These are phyloP conservation scores for Chironomus riparius DNA, from an alignment of 2,888 invertebrate genomes.

Conservation along the genomic window DNA sequence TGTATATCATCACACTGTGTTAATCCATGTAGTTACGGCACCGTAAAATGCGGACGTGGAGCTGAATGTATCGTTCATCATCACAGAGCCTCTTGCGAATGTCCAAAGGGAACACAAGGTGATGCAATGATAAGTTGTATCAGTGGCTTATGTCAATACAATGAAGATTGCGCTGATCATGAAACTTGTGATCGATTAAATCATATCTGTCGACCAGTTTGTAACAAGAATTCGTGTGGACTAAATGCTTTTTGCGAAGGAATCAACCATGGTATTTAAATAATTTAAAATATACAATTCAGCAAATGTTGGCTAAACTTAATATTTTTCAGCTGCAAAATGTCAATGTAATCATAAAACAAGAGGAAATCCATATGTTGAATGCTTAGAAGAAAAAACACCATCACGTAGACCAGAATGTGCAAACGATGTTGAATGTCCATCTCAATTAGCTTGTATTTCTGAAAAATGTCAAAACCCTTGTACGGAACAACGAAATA, in stretches of 20 bases:
- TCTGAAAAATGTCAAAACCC: constrained; percentile 68
- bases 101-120: constrained; percentile 77
- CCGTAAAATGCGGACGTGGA: constrained; percentile 64
- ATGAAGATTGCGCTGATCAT: constrained; percentile 77
- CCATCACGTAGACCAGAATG: constrained; percentile 51
- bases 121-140: constrained; percentile 74
- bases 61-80: constrained; percentile 66
- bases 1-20: constrained; percentile 73
- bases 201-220: constrained; percentile 71
- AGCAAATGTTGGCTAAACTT: too few species aligned
- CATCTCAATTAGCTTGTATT: constrained; percentile 65
- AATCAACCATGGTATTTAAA: constrained; percentile 47
- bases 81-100: constrained; percentile 71
- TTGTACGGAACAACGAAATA: constrained; percentile 54
- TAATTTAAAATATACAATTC: too few species aligned
- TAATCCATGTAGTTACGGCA: constrained; percentile 61
- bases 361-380: constrained; percentile 67
- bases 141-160: constrained; percentile 73
- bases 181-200: constrained; percentile 79
- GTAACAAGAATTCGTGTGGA: constrained; percentile 73
- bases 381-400: constrained; percentile 48
- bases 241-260: constrained; percentile 67
- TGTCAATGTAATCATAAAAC: constrained; percentile 69
- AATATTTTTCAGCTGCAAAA: background rate
- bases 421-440: constrained; percentile 65